Base-by-base conservation (phyloP, 1,140 invertebrate genomes). In the Platyscapa corneri region DNA sequence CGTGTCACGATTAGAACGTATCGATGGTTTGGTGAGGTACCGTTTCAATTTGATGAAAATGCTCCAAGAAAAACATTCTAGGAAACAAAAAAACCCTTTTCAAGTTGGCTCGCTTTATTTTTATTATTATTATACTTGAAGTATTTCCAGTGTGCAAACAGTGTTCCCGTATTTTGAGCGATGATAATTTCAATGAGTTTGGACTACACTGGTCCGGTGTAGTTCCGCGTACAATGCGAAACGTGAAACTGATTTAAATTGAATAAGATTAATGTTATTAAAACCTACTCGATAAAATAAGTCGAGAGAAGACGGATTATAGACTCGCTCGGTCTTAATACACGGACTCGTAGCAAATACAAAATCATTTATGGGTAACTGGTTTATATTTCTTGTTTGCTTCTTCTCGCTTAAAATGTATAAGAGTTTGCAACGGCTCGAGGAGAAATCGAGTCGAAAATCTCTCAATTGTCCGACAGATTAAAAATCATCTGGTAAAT, bases 381-480 rank as follows among this genome's bases (percentile, higher is more conserved):
- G 64, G 79, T 70, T 81, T 56, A 56, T 30, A 49, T 53, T 64
- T 70, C 53, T 64, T 70, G 12, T 7, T 7, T 46, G 12, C 18
- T 42, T 1, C 32, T 42, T 23, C 34, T 75, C 81, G 27, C 30
- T 74, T 30, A 82, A 75, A 80, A 72, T 18, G 10, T 82, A 12
- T 6, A 53, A 72, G 12, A 20, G 14, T 72, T 82, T 72, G 53
- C 1, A 23, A 60, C 27, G 6, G 27, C 42, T 76, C 53, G 23
- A 76, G 67, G 70, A 60, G 82, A 83, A 76, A 83, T 83, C 80
- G n/a, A 8, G 42, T 81, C 32, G 20, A 67, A 42, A 32, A 70
- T 81, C 67, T 39, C 34, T 60, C 20, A 18, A 75, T 83, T 75
- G 72, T 83, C 34, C 39, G 49, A 30, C 32, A 56, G 49, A 49